Conservation (phyloP, 2,888 invertebrate genomes). For the Leptarthrus brevirostris region DNA sequence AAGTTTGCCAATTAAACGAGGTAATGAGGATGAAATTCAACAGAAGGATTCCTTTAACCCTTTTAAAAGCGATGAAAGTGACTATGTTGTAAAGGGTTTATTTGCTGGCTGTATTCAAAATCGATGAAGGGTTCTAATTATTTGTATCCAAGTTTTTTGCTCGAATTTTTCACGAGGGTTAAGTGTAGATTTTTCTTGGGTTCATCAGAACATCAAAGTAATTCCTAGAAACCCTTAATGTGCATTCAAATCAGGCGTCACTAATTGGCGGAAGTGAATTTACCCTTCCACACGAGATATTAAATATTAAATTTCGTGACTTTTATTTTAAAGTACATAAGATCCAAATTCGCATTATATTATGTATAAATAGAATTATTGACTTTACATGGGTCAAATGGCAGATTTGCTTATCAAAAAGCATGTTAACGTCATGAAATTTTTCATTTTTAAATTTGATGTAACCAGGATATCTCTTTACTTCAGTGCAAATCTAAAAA, state of each 20-base stretch:
- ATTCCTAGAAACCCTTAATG: slow-evolving; percentile 15
- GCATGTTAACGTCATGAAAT: too few species aligned
- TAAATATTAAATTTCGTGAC: slow-evolving; percentile 23
- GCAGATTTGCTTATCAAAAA: too few species aligned
- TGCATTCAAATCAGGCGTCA: slow-evolving; percentile 10
- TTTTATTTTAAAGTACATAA: too few species aligned
- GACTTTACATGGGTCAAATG: too few species aligned
- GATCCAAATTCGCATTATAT: too few species aligned
- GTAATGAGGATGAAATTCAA: background rate
- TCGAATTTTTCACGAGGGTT: background rate
- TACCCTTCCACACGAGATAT: background rate
- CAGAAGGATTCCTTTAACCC: background rate
- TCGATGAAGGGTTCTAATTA: slow-evolving; percentile 30
- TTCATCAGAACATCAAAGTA: slow-evolving; percentile 13
- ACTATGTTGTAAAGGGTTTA: too few species aligned
- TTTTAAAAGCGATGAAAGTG: too few species aligned
- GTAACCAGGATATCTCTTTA: too few species aligned
- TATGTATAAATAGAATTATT: too few species aligned
- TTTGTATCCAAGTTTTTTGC: background rate
- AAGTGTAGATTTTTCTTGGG: background rate
- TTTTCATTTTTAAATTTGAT: too few species aligned
- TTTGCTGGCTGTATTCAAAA: background rate
- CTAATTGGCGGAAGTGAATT: slow-evolving; percentile 15
- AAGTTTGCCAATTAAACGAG: background rate
- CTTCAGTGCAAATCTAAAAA: too few species aligned